Percentiles rank a stretch among this genome's conserved stretches.
Conservation (phyloP, 2,113 vertebrate genomes). For the Nyctibius bracteatus region DNA sequence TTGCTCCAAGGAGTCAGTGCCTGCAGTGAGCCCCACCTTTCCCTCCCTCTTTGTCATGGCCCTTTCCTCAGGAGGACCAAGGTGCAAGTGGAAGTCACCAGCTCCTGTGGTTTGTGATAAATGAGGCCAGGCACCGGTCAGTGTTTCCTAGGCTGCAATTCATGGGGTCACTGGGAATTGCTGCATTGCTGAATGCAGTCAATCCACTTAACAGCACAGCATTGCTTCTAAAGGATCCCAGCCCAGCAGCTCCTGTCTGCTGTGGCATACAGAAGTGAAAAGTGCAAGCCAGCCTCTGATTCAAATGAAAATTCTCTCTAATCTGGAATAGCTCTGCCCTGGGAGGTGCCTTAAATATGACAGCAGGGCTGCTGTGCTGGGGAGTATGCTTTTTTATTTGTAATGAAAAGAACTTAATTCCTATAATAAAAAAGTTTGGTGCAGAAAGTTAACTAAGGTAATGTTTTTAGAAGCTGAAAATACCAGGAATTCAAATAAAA, state of each 20-base stretch:
- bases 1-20: fast-evolving
- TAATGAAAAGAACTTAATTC: neutral
- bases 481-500: neutral
- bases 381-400: neutral
- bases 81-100: neutral
- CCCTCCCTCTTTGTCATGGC: neutral
- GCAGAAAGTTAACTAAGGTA: neutral
- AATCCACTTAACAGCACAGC: neutral
- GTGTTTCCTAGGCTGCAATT: neutral
- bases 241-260: neutral
- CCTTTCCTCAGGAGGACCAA: neutral
- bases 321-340: constrained; percentile 34
- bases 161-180: neutral
- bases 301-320: constrained; percentile 51
- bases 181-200: neutral
- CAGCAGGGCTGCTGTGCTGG: neutral
- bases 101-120: neutral
- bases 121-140: neutral
- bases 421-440: neutral
- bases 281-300: neutral
- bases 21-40: neutral
- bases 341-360: neutral
- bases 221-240: constrained; percentile 33
- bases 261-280: neutral
- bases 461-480: constrained; percentile 2